These are phyloP conservation scores for Zoanthus solanderi DNA, from an alignment of 92 coral and sea anemone species.

Conservation along the genomic window DNA sequence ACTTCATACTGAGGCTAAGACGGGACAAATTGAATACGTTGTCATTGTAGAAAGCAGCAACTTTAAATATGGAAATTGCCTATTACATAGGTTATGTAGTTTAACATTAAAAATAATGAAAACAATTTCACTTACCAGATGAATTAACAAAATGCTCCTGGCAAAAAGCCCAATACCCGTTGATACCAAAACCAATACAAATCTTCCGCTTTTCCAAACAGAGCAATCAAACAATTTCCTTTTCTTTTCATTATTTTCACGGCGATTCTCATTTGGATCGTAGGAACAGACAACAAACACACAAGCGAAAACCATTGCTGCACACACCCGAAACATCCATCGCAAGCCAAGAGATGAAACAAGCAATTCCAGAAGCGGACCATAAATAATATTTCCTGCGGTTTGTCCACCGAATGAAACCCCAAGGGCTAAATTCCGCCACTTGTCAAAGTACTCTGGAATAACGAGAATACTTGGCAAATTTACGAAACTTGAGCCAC, in stretches of 20 bases:
- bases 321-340: constrained; percentile 45
- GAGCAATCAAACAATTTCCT: constrained; percentile 53
- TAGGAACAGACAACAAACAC: constrained; percentile 39
- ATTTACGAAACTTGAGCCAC: constrained; percentile 26
- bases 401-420: constrained; percentile 55
- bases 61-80: no score
- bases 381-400: constrained; percentile 55
- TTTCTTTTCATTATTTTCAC: constrained; percentile 26
- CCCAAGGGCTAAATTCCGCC: constrained; percentile 51
- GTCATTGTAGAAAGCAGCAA: no score
- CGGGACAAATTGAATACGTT: no score
- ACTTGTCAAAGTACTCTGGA: constrained; percentile 22
- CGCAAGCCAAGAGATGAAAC: constrained; percentile 51
- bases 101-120: not conserved
- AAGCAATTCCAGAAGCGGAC: constrained; percentile 52
- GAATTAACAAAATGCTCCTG: constrained; percentile 42
- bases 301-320: constrained; percentile 49
- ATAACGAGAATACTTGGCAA: constrained; percentile 7
- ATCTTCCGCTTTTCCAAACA: constrained; percentile 52
- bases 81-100: not conserved
- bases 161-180: constrained; percentile 52
- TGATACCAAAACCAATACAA: constrained; percentile 35
- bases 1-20: no score
- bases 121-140: constrained; percentile 46
- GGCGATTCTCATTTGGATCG: constrained; percentile 1